Conservation (phyloP, 2,797 vertebrate genomes). For the Argya squamiceps region DNA sequence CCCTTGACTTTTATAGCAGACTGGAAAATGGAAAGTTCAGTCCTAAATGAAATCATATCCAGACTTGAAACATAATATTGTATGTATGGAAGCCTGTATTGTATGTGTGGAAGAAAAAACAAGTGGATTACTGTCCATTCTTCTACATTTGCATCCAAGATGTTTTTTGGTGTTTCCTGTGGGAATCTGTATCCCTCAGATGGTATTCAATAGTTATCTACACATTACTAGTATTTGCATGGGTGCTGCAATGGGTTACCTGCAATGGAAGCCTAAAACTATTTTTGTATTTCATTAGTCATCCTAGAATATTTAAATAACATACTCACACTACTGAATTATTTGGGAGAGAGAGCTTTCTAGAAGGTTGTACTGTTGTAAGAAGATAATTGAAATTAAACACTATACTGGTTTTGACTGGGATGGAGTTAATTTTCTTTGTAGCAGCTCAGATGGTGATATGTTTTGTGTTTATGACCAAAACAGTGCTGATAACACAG, state of each 20-base stretch:
- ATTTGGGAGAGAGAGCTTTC: neutral
- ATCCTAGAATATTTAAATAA: neutral
- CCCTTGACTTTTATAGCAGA: neutral
- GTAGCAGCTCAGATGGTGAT: neutral
- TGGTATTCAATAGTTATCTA: neutral
- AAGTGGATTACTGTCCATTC: neutral
- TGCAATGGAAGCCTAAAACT: neutral
- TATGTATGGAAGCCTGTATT: too few relatives aligned
- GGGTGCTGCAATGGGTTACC: neutral
- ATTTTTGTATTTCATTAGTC: neutral
- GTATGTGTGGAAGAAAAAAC: neutral
- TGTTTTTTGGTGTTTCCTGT: neutral
- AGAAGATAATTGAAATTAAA: neutral
- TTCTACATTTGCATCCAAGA: neutral
- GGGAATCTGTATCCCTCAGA: neutral
- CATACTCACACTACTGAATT: neutral
- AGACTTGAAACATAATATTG: neutral
- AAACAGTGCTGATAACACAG: neutral
- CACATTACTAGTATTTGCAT: neutral
- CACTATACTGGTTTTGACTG: neutral
- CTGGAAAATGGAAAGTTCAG: neutral
- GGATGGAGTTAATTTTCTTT: neutral
- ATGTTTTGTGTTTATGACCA: neutral
- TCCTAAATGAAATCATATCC: neutral
- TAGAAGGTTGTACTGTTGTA: neutral